These are phyloP conservation scores for Dendrolimus punctatus DNA, from an alignment of 1,140 invertebrate genomes.

Conservation along the genomic window DNA sequence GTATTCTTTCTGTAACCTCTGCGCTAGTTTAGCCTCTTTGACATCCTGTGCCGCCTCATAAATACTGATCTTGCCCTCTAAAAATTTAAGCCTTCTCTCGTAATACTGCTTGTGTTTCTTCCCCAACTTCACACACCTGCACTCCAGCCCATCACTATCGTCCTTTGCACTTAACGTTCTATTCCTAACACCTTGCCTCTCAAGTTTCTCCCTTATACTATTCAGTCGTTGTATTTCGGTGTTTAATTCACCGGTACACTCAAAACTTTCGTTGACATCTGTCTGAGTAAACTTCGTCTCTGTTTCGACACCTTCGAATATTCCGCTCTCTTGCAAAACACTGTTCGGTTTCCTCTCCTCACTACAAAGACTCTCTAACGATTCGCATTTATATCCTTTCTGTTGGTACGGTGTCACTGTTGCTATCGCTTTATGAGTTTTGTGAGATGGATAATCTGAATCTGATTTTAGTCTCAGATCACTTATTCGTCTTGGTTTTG, in stretches of 20 bases:
- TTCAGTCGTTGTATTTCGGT: constrained; percentile 73
- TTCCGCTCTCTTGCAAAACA: constrained; percentile 76
- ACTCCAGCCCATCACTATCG: constrained; percentile 50
- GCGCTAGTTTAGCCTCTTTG: constrained; percentile 72
- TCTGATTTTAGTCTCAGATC: constrained; percentile 52
- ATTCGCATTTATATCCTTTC: constrained; percentile 57
- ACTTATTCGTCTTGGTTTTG: constrained; percentile 58
- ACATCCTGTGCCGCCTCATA: constrained; percentile 75
- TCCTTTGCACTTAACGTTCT: constrained; percentile 58
- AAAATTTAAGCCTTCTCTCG: constrained; percentile 72
- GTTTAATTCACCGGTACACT: constrained; percentile 63
- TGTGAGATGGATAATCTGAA: constrained; percentile 50
- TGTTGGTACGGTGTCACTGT: constrained; percentile 69
- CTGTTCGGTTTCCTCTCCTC: constrained; percentile 58
- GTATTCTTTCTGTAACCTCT: constrained; percentile 73
- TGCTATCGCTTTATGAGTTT: constrained; percentile 66
- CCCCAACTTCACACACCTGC: constrained; percentile 64
- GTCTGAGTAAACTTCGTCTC: constrained; percentile 71
- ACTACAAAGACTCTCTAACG: constrained; percentile 48
- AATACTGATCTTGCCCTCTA: constrained; percentile 74
- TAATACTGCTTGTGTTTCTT: constrained; percentile 74
- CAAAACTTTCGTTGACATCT: constrained; percentile 65
- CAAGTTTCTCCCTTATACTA: constrained; percentile 72
- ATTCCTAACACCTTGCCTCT: constrained; percentile 67
- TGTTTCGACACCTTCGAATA: constrained; percentile 74